These are phyloP conservation scores for Paramormyrops kingsleyae DNA, from an alignment of 2,113 vertebrate genomes.

Conservation along the genomic window DNA sequence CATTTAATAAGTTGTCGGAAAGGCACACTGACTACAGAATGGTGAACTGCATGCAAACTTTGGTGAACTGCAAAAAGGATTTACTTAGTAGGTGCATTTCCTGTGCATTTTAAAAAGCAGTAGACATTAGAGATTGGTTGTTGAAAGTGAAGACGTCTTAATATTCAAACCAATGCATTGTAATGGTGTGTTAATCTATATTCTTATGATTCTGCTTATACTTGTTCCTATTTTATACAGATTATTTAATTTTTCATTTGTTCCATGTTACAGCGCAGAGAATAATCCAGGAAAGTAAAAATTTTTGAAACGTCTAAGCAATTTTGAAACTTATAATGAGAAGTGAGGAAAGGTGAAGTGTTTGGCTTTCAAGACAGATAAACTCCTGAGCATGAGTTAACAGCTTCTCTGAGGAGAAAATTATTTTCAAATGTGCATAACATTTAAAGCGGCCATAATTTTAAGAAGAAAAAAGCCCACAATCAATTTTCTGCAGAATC, in stretches of 20 bases:
- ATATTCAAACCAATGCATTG: not conserved
- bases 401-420: slow-evolving; percentile 42
- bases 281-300: slow-evolving; percentile 26
- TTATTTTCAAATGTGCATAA: slow-evolving; percentile 52
- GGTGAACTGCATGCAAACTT: not conserved
- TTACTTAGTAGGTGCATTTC: not conserved
- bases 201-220: not conserved
- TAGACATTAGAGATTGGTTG: not conserved
- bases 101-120: not conserved
- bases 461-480: slow-evolving; percentile 44
- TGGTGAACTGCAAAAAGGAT: not conserved
- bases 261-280: not conserved
- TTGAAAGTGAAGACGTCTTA: not conserved
- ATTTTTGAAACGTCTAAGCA: slow-evolving; percentile 28
- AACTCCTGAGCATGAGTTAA: slow-evolving; percentile 47
- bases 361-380: slow-evolving; percentile 45
- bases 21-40: not conserved
- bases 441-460: slow-evolving; percentile 53
- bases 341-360: slow-evolving; percentile 36
- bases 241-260: not conserved
- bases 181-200: not conserved
- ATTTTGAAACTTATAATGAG: slow-evolving; percentile 44
- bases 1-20: not conserved
- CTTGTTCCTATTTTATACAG: slow-evolving; percentile 7
- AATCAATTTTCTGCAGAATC: slow-evolving; percentile 77